These are phyloP conservation scores for Cataglyphis albicans DNA, from an alignment of 2,888 invertebrate species.

Conservation along the genomic window DNA sequence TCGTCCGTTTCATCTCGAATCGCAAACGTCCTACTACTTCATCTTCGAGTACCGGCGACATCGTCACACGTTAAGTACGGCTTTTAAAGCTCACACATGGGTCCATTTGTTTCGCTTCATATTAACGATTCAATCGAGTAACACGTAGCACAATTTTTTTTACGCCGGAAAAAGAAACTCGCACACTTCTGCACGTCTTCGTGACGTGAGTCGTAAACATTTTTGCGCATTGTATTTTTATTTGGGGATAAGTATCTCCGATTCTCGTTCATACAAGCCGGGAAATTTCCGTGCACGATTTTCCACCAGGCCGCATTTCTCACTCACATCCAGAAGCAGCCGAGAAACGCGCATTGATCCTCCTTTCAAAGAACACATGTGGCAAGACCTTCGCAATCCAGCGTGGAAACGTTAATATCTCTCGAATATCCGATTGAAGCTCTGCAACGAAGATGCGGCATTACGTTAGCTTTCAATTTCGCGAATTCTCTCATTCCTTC, in stretches of 20 bases:
- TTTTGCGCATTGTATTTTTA: conserved; percentile 7
- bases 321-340: conserved; percentile 13
- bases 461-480: conserved; percentile 41
- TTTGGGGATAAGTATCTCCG: not conserved
- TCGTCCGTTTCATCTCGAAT: conserved; percentile 21
- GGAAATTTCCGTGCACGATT: conserved; percentile 12
- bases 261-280: not conserved
- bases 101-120: conserved; percentile 27
- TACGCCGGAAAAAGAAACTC: not conserved
- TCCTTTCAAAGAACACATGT: conserved; percentile 36
- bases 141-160: not conserved
- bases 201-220: not conserved
- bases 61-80: not conserved
- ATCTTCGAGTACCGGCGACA: not conserved
- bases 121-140: not conserved
- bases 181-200: not conserved
- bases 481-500: conserved; percentile 23
- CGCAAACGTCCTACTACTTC: not conserved
- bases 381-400: conserved; percentile 22
- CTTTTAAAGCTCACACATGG: not conserved
- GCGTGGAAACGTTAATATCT: conserved; percentile 24
- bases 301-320: conserved; percentile 37
- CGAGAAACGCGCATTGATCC: conserved; percentile 45
- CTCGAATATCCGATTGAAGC: conserved; percentile 33
- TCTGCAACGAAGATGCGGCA: conserved; percentile 10